Evolutionary conservation across 2,113 vertebrate genomes (phyloP).

Genomic region (Grammomys surdaster): DNA sequence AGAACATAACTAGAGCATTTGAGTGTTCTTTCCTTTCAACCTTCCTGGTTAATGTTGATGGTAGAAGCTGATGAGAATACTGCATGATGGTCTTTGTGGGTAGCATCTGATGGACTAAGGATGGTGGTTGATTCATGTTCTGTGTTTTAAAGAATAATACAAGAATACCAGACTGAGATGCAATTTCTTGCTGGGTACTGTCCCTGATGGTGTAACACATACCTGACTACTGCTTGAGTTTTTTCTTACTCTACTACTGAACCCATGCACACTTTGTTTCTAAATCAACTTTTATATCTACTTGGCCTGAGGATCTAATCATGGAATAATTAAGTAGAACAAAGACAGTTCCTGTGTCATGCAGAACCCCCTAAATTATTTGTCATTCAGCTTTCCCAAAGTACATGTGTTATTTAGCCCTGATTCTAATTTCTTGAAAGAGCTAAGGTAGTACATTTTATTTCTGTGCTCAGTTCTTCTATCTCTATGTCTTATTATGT

Average conservation of each 20-base stretch:
- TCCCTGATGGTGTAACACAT: neutral
- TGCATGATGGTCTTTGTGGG: neutral
- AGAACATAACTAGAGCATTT: neutral
- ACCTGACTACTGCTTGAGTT: neutral
- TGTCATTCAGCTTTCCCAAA: neutral
- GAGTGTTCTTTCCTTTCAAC: neutral
- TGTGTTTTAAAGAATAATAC: neutral
- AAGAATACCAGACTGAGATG: neutral
- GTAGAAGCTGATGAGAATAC: neutral
- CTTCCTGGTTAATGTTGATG: neutral
- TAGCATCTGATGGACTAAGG: neutral
- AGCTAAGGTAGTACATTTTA: neutral
- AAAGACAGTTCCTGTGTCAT: neutral
- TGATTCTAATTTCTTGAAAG: neutral
- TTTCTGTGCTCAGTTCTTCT: neutral
- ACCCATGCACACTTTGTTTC: neutral
- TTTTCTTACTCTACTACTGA: neutral
- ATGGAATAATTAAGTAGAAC: neutral
- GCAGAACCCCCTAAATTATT: neutral
- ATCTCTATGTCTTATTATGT: neutral
- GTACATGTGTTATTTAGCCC: neutral
- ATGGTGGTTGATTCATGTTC: neutral
- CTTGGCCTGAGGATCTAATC: neutral
- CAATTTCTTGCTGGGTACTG: neutral
- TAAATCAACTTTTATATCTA: neutral